These are phyloP conservation scores for Gerris buenoi DNA, from an alignment of 1,140 invertebrate species.

Conservation along the genomic window DNA sequence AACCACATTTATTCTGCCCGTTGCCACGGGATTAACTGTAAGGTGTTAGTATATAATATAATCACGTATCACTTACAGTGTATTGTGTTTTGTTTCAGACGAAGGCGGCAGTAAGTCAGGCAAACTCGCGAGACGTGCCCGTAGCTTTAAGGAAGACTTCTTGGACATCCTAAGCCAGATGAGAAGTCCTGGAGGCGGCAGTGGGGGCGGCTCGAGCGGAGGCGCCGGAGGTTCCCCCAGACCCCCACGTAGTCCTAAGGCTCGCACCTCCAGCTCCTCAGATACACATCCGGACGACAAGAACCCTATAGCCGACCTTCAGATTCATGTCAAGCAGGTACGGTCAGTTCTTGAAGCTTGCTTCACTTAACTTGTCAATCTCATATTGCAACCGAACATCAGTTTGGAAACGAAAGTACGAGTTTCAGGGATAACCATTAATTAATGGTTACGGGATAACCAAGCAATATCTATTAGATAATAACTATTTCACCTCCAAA, in stretches of 20 bases:
- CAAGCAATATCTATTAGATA: too few relatives aligned
- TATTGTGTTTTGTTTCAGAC: slow-evolving; percentile 8
- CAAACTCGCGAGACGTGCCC: slow-evolving; percentile 63
- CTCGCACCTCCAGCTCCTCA: slow-evolving; percentile 30
- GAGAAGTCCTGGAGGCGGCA: slow-evolving; percentile 42
- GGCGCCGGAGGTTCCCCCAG: slow-evolving; percentile 17
- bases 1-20: too few relatives aligned
- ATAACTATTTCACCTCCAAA: too few relatives aligned
- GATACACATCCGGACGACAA: slow-evolving; percentile 25
- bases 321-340: slow-evolving; percentile 46
- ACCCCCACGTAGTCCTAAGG: slow-evolving; percentile 29
- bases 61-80: too few relatives aligned
- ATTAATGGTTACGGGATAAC: too few relatives aligned
- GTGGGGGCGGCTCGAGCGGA: slow-evolving; percentile 24
- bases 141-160: slow-evolving; percentile 82
- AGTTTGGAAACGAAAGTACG: too few relatives aligned
- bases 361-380: too few relatives aligned
- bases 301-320: slow-evolving; percentile 39
- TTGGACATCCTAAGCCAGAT: slow-evolving; percentile 75
- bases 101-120: slow-evolving; percentile 34
- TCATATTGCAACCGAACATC: too few relatives aligned
- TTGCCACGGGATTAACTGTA: too few relatives aligned
- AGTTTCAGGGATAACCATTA: too few relatives aligned
- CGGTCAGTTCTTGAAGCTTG: too few relatives aligned
- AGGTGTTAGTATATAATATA: too few relatives aligned